Evolutionary conservation across 2,888 invertebrate species (phyloP).

Genomic region (Drosophila rellima): DNA sequence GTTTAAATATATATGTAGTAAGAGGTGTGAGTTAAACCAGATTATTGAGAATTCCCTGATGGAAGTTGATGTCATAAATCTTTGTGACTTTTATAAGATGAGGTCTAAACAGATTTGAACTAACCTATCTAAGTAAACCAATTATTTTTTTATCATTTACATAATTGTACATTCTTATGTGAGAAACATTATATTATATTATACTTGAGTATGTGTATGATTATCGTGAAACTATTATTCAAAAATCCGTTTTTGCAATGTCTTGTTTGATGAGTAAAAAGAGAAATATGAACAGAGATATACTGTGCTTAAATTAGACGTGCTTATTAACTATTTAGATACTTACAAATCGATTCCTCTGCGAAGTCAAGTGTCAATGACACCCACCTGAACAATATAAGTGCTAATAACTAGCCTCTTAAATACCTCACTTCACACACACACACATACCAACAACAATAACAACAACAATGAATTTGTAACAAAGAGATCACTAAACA

Average conservation of each 20-base stretch:
- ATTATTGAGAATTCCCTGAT: no score
- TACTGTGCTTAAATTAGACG: background rate
- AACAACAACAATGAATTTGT: constrained; percentile 30
- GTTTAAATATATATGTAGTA: background rate
- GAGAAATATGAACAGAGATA: background rate
- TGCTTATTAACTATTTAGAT: constrained; percentile 6
- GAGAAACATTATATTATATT: no score
- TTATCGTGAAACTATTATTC: background rate
- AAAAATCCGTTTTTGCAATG: background rate
- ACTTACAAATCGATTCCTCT: background rate
- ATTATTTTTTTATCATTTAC: no score
- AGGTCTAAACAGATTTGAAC: no score
- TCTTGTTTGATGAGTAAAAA: background rate
- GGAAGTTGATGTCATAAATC: no score
- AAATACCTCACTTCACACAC: constrained; percentile 42
- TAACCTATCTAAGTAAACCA: background rate
- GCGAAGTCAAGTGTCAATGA: constrained; percentile 49
- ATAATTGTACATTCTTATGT: no score
- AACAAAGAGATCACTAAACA: constrained; percentile 70
- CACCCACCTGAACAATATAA: constrained; percentile 46
- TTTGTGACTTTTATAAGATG: no score
- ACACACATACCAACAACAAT: constrained; percentile 2
- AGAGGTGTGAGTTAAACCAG: no score
- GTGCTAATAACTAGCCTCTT: constrained; percentile 67
- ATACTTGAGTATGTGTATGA: background rate